phyloP scores from a whole-genome alignment of 2,113 vertebrate genomes.

The Benitochromis conjunctus region DNA sequence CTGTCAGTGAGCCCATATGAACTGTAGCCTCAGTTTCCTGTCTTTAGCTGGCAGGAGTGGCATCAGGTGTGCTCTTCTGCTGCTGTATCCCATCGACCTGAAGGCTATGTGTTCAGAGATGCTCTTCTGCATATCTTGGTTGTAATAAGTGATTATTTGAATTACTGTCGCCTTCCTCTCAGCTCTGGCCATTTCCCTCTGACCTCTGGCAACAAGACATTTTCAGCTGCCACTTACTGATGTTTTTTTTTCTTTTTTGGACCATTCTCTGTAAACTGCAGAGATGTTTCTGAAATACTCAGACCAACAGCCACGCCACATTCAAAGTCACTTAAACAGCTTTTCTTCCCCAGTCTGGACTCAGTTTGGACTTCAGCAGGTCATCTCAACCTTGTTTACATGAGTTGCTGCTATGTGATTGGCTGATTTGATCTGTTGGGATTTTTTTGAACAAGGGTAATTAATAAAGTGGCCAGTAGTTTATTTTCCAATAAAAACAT shows the following conservation, averaged over 20 bases:
- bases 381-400: not conserved
- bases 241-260: not conserved
- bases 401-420: not conserved
- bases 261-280: not conserved
- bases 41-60: not conserved
- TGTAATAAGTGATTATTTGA: not conserved
- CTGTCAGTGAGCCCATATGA: not conserved
- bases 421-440: not conserved
- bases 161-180: not conserved
- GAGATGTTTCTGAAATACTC: not conserved
- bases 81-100: not conserved
- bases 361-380: not conserved
- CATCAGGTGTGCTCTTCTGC: not conserved
- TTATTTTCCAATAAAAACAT: not conserved
- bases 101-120: not conserved
- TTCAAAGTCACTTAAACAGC: not conserved
- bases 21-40: not conserved
- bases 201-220: not conserved
- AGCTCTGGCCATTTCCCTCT: not conserved
- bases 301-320: rapidly evolving
- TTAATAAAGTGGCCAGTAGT: not conserved
- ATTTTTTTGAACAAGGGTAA: not conserved
- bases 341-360: not conserved
- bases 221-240: not conserved
- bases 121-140: not conserved